Conservation (phyloP, 2,797 vertebrate species). For the Merluccius polli region DNA sequence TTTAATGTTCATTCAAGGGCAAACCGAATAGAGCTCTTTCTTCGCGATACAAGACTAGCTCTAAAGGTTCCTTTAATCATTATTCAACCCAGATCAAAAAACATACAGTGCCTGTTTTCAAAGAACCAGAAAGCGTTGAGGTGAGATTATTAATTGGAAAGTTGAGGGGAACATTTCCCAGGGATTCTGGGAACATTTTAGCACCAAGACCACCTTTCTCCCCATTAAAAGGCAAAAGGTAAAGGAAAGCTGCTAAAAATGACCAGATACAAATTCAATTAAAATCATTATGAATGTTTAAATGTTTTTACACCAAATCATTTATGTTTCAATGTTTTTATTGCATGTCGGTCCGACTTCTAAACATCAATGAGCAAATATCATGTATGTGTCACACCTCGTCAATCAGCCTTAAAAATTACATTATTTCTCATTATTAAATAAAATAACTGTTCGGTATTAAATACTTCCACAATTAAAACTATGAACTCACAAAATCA, state of each 20-base stretch:
- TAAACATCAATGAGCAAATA: no score
- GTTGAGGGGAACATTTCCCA: no score
- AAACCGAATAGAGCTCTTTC: neutral
- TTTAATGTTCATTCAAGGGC: neutral
- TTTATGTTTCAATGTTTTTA: no score
- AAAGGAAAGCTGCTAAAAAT: neutral
- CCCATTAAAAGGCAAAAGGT: neutral
- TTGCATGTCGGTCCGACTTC: no score
- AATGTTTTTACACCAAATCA: no score
- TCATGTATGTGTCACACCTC: no score
- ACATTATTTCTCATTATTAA: neutral
- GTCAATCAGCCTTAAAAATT: neutral
- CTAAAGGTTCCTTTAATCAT: neutral
- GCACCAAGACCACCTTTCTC: neutral
- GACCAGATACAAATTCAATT: no score
- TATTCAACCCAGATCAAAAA: neutral
- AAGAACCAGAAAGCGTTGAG: no score
- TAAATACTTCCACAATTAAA: neutral
- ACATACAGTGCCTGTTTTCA: no score
- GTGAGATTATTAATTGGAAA: no score
- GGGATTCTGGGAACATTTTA: no score
- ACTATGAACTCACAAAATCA: neutral
- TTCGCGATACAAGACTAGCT: neutral
- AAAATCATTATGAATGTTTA: no score
- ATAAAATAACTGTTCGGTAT: neutral